Evolutionary conservation across 2,888 invertebrate species (phyloP), one percentile per base, ranked within the genome.

Genomic region (Buathra laborator): DNA sequence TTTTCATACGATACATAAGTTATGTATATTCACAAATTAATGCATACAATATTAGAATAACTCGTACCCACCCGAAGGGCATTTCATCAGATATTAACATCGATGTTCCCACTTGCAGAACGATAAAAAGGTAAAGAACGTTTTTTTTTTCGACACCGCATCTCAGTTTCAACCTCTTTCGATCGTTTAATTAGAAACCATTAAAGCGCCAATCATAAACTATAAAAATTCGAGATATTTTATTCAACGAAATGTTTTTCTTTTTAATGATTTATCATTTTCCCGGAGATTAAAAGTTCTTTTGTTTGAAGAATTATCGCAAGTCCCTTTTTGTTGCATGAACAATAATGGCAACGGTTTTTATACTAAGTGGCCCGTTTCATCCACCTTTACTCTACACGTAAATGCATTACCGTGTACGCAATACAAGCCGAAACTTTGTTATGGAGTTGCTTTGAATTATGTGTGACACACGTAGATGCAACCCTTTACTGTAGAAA

Each of bases 391-490:
- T 37, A 37, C 37, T 72, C 74, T 74, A 76, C 79, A 75, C 85
- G 86, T 87, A 86, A 89, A 86, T 86, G 89, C 87, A 86, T 89
- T 89, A 81, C 77, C 83, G 80, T 56, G 53, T 75, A 77, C 78
- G 81, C 78, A 85, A 86, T 88, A 87, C 87, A 90, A 91, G 90
- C 79, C 85, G 85, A 86, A 91, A 92, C 88, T 92, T 92, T 90
- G 91, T 90, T 92, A 91, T 87, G 83, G 89, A 91, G 89, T 92
- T 90, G 85, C 87, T 87, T 14, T 90, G 90, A 92, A 92, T 92
- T 91, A 92, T 92, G 89, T 88, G 90, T 88, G 88, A 86, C 84
- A 80, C 81, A 88, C 89, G 88, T 89, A 88, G 87, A 81, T 88
- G 88, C 37, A 75, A 43, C 88, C 88, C 81, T 83, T 86, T 59